Conservation (phyloP, 2,113 vertebrate genomes). For the Corapipo altera region DNA sequence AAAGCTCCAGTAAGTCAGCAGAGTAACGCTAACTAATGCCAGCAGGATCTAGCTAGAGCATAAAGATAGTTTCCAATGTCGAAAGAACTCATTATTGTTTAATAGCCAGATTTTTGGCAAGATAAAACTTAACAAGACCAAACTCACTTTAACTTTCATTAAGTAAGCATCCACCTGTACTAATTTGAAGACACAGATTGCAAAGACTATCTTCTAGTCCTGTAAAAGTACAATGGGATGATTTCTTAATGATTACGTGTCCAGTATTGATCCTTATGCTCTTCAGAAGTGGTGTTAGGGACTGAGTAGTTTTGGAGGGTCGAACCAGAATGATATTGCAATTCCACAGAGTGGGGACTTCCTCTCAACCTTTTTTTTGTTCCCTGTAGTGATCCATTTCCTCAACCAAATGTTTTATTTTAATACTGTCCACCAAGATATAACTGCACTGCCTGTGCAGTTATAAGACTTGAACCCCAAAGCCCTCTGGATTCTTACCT, state of each 20-base stretch:
- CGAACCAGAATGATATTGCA: not conserved
- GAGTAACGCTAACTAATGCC: not conserved
- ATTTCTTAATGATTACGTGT: not conserved
- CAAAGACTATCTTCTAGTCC: not conserved
- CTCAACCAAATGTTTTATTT: not conserved
- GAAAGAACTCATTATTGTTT: not conserved
- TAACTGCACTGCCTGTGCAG: not conserved
- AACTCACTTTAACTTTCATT: not conserved
- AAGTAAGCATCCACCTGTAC: not conserved
- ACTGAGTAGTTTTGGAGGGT: not conserved
- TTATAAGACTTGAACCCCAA: not conserved
- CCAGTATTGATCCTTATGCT: not conserved
- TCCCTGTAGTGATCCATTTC: not conserved
- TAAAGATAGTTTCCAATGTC: not conserved
- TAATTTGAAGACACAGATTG: not conserved
- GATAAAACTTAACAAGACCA: not conserved
- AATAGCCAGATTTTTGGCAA: not conserved
- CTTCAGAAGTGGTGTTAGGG: not conserved
- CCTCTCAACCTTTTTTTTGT: not conserved
- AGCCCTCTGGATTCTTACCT: not conserved
- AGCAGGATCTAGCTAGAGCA: not conserved
- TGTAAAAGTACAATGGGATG: not conserved
- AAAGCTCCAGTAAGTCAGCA: not conserved
- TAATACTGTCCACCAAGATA: not conserved
- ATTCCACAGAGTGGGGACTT: not conserved